Percentiles rank a stretch among this genome's conserved stretches.
Evolutionary conservation across 1,140 invertebrate species (phyloP).

Genomic region (Harpegnathos saltator): DNA sequence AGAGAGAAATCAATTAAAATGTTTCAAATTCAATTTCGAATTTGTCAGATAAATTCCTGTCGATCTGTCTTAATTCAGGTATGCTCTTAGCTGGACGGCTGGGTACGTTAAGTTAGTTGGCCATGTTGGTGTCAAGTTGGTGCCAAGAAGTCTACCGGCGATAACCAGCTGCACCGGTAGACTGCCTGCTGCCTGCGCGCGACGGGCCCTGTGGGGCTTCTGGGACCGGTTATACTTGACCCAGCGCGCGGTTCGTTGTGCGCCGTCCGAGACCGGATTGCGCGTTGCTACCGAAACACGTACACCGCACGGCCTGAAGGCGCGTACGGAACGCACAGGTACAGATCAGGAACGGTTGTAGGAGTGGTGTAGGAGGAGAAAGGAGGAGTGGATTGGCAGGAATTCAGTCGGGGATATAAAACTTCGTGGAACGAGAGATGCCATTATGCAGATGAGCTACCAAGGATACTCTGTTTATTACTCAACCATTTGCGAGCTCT

Average conservation of each 20-base stretch:
- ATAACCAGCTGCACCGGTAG: slow-evolving; percentile 78
- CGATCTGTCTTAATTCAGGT: slow-evolving; percentile 22
- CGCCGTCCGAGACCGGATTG: slow-evolving; percentile 49
- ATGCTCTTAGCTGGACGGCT: slow-evolving; percentile 38
- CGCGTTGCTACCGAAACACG: slow-evolving; percentile 59
- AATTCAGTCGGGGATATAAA: slow-evolving; percentile 31
- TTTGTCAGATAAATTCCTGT: background rate
- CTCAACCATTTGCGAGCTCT: background rate
- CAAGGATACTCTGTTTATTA: slow-evolving; percentile 27
- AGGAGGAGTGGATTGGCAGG: slow-evolving; percentile 35
- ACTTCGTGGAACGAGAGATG: slow-evolving; percentile 10
- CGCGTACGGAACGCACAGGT: slow-evolving; percentile 57
- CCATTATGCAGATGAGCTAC: slow-evolving; percentile 26
- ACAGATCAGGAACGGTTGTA: slow-evolving; percentile 34
- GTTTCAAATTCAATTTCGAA: background rate
- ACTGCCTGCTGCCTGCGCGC: slow-evolving; percentile 75
- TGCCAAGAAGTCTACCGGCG: slow-evolving; percentile 79
- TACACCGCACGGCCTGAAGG: background rate
- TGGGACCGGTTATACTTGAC: slow-evolving; percentile 81
- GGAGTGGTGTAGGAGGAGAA: slow-evolving; percentile 10
- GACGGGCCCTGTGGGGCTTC: slow-evolving; percentile 64
- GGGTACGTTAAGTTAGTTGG: slow-evolving; percentile 68
- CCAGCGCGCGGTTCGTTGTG: slow-evolving; percentile 72
- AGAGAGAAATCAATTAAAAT: background rate
- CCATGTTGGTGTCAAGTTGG: slow-evolving; percentile 79